Base-by-base conservation (phyloP, 2,888 invertebrate species). In the Drosophila macrospina region DNA sequence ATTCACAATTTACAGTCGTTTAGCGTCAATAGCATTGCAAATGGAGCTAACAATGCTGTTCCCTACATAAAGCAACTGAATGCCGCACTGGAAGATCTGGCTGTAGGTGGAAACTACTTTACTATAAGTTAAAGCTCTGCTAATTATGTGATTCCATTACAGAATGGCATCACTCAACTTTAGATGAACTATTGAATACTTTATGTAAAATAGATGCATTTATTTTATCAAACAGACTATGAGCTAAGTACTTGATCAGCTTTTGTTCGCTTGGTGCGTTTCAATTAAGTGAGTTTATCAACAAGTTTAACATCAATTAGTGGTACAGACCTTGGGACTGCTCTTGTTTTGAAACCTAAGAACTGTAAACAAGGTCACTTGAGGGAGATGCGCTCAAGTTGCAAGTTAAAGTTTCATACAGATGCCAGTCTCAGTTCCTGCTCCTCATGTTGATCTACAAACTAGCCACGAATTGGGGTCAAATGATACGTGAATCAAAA, bases 261-360 rank as follows among this genome's bases (percentile, higher is more conserved):
- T 68, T 68, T 60, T 51, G 28, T 51, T 39, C 28, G 37, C 50
- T 59, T 54, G 5, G 16, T 54, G 54, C 54, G 26, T 20, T 57
- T 73, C 71, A 87, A 87, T 87, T 75, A 69, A 59, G 60, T 16
- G 54, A 70, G 64, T 70, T 67, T 68, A 86, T 84, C 86, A 83
- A 69, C 57, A 84, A 78, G 36, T 74, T 76, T 50, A 70, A 74
- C 66, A 74, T 74, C 86, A 86, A 84, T 87, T 84, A 87, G 82
- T 64, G 55, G 61, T 51, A 15, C 24, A 15, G 50, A 42, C 44
- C 37, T 50, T 57, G 52, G 1, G 24, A 30, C 16, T 34, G 13
- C 44, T 44, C 42, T 61, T 80, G 78, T 85, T 88, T 75, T 74
- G 87, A 80, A 84, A 87, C 76, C 42, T 13, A 78, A 86, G 80